These are phyloP conservation scores for Griposia aprilina DNA, from an alignment of 2,888 invertebrate genomes.

Conservation along the genomic window DNA sequence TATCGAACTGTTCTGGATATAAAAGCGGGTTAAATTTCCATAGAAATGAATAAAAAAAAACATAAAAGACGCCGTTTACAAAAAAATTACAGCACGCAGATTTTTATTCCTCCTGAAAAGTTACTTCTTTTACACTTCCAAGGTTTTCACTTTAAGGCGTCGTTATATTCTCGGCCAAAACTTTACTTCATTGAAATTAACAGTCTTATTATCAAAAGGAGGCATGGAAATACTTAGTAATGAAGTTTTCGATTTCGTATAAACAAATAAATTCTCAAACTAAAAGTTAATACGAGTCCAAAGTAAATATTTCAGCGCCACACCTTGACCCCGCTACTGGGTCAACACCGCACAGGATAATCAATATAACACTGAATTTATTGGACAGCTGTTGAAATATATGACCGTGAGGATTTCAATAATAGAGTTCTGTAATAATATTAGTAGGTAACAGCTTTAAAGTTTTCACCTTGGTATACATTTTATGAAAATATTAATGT, in stretches of 20 bases:
- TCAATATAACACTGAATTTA: constrained; percentile 54
- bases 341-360: constrained; percentile 46
- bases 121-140: too few species aligned
- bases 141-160: too few species aligned
- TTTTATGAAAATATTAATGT: background rate
- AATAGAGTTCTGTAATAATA: background rate
- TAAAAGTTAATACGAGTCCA: background rate
- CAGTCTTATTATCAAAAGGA: too few species aligned
- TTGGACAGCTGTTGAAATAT: constrained; percentile 28
- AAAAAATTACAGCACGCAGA: too few species aligned
- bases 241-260: too few species aligned
- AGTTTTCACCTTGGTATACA: background rate
- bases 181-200: background rate
- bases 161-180: background rate
- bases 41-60: too few species aligned
- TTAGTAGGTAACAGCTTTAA: background rate
- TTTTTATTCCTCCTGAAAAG: too few species aligned
- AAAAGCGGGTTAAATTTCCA: too few species aligned
- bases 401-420: constrained; percentile 8
- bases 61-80: too few species aligned
- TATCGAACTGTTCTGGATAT: too few species aligned
- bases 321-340: constrained; percentile 50
- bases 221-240: too few species aligned
- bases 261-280: too few species aligned
- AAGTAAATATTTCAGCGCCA: constrained; percentile 27